Conservation (phyloP, 2,797 vertebrate genomes). For the Pipistrellus pipistrellus region DNA sequence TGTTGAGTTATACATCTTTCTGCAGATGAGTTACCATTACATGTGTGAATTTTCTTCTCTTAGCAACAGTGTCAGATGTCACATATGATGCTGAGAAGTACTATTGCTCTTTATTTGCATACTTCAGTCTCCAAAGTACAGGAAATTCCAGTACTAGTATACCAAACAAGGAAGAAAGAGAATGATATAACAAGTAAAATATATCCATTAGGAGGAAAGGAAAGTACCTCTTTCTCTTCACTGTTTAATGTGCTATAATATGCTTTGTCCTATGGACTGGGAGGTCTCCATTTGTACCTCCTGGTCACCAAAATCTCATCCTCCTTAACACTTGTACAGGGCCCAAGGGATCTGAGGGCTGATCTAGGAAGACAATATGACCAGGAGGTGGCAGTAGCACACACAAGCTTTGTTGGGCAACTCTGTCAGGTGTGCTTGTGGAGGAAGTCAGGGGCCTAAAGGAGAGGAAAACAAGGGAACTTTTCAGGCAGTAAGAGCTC, state of each 20-base stretch:
- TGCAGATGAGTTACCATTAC: neutral
- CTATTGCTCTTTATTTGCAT: conserved; percentile 20
- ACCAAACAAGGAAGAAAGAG: neutral
- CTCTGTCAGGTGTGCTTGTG: neutral
- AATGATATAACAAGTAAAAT: conserved; percentile 30
- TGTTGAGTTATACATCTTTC: conserved; percentile 10
- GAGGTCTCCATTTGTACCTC: neutral
- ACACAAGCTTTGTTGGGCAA: neutral
- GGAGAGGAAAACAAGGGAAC: neutral
- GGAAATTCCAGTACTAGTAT: neutral
- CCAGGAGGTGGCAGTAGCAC: neutral
- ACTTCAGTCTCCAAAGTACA: conserved; percentile 6
- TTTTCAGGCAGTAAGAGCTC: neutral
- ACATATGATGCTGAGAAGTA: neutral
- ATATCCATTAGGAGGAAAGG: neutral
- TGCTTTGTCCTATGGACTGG: neutral
- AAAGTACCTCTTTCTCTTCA: neutral
- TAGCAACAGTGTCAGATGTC: neutral
- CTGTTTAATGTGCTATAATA: neutral
- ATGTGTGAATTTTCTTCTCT: neutral
- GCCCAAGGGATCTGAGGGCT: neutral
- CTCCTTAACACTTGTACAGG: neutral
- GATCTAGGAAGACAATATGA: neutral
- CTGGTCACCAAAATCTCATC: neutral
- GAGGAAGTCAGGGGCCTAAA: neutral